These are phyloP conservation scores for Myanophis thanlyinensis DNA, from an alignment of 2,113 vertebrate species.

Conservation along the genomic window DNA sequence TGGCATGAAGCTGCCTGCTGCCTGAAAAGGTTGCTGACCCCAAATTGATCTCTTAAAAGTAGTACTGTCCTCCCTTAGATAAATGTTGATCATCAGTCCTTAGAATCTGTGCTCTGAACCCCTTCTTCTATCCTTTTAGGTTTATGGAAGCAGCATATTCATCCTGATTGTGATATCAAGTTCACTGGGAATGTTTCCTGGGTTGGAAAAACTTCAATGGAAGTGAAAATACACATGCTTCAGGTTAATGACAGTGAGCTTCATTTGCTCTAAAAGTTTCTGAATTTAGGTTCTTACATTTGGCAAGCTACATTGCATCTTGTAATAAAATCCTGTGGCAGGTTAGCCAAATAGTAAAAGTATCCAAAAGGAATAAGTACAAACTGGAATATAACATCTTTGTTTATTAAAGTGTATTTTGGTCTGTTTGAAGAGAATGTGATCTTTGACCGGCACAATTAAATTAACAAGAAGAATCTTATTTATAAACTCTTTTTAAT, in stretches of 20 bases:
- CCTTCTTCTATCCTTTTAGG: conserved; percentile 68
- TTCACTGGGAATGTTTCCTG: conserved; percentile 93
- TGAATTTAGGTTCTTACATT: background rate
- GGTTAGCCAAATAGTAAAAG: background rate
- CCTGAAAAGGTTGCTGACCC: background rate
- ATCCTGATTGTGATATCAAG: conserved; percentile 93
- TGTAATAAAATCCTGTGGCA: background rate
- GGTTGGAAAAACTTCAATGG: conserved; percentile 95
- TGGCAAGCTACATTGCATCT: background rate
- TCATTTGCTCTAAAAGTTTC: background rate
- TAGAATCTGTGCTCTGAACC: background rate
- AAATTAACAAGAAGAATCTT: background rate
- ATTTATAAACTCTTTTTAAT: background rate
- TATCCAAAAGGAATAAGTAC: background rate
- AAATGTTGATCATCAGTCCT: background rate
- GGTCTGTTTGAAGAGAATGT: background rate
- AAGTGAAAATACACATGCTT: conserved; percentile 96
- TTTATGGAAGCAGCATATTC: conserved; percentile 83
- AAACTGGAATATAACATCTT: background rate
- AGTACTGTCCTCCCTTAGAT: background rate
- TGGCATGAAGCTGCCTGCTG: background rate
- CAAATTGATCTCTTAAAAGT: background rate
- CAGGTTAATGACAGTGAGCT: conserved; percentile 74
- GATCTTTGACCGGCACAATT: background rate
- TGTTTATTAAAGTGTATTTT: background rate